Evolutionary conservation across 2,888 invertebrate genomes (phyloP), one percentile per base, ranked within the genome.

Genomic region (Andrena praecox): DNA sequence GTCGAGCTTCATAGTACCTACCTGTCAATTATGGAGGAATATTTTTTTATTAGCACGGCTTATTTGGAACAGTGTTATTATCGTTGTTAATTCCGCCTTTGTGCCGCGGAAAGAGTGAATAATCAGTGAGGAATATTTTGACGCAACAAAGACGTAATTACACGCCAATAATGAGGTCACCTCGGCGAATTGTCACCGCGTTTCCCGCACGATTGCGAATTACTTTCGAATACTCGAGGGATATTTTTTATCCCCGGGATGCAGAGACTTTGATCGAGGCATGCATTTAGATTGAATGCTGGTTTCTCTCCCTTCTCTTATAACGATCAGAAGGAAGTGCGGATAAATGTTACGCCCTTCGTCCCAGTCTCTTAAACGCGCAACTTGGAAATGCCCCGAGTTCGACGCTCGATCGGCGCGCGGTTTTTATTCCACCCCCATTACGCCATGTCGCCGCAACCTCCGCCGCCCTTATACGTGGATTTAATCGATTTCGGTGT

Each of bases 1-100:
- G 10, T 24, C 16, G 42, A 27, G 62, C 60, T 67, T n/a, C 54
- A 6, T 16, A 20, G 48, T 60, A 50, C 54, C 70, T 63, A 63
- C 67, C 20, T 16, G 56, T 68, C 59, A 64, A 68, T 80, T 63
- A 50, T 10, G 24, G 1, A 20, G 33, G 12, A 27, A 66, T 68
- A 60, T 16, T 76, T 72, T 69, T 64, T 72, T 35, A 77, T 77
- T 52, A 76, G 35, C 20, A 12, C 20, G 35, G 59, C 33, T 76
- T n/a, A 52, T 12, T 16, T 24, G 69, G 5, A 48, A 20, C 27
- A 7, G 12, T 24, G 31, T 59, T 35, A 63, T 64, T 50, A 16
- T 42, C n/a, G 29, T 67, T 59, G 33, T 71, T 56, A 67, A 29
- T 50, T 1, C 2, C 0, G 27, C 24, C 54, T 74, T 64, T 54